Conservation (phyloP, 1,140 invertebrate genomes). For the Drosophila takahashii region DNA sequence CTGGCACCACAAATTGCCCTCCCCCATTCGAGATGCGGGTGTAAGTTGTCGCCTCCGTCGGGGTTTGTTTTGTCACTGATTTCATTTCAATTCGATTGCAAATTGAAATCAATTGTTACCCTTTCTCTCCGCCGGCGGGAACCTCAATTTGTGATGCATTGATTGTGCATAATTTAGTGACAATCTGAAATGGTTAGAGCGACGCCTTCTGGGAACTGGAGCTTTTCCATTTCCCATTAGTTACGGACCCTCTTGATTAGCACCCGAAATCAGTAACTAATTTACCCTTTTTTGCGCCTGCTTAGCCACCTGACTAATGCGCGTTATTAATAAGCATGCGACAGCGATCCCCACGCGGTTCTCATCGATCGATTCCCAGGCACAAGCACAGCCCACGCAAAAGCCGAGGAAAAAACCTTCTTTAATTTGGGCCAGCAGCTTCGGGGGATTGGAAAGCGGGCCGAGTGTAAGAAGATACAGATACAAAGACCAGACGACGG, state of each 20-base stretch:
- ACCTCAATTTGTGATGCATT: slow-evolving; percentile 61
- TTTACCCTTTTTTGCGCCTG: slow-evolving; percentile 72
- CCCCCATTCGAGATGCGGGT: slow-evolving; percentile 62
- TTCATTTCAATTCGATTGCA: slow-evolving; percentile 82
- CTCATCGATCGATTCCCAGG: slow-evolving; percentile 33
- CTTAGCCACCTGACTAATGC: slow-evolving; percentile 67
- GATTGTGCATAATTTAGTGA: slow-evolving; percentile 79
- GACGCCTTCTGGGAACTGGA: slow-evolving; percentile 23
- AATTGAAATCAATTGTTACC: slow-evolving; percentile 80
- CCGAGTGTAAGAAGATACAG: slow-evolving; percentile 28
- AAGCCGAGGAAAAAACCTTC: slow-evolving; percentile 18
- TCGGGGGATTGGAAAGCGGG: neutral
- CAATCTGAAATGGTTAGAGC: slow-evolving; percentile 39
- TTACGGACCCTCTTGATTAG: slow-evolving; percentile 40
- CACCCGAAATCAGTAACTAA: slow-evolving; percentile 58
- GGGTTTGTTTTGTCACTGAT: slow-evolving; percentile 81
- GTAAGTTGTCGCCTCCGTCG: slow-evolving; percentile 59
- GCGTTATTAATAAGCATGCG: slow-evolving; percentile 73
- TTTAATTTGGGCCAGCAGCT: slow-evolving; percentile 38
- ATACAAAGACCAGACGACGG: slow-evolving; percentile 33
- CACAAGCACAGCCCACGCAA: slow-evolving; percentile 60
- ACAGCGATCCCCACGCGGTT: slow-evolving; percentile 50
- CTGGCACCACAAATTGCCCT: slow-evolving; percentile 37
- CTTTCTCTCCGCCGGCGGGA: slow-evolving; percentile 15
- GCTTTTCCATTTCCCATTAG: slow-evolving; percentile 29